Evolutionary conservation across 2,888 invertebrate genomes (phyloP), one percentile per base, ranked within the genome.

Genomic region (Drosophila recens): DNA sequence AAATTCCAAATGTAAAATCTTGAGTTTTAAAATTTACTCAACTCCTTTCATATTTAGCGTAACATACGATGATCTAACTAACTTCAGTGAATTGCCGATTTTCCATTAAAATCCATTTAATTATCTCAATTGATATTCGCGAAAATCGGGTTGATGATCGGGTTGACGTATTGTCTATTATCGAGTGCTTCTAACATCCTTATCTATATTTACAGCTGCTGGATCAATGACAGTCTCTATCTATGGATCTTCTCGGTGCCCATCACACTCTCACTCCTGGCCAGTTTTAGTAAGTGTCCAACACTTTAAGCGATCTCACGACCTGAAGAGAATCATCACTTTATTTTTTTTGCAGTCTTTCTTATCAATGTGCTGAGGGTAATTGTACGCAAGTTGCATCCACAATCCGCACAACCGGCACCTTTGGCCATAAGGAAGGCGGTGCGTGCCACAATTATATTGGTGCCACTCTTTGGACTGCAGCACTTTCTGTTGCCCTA

Each of bases 391-490:
- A 95, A 96, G 79, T 91, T 96, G 70, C 94, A 94, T 88, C 94
- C 95, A 1, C 94, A 94, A 40, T 94, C 95, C 5, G 94, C 94
- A 9, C 95, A 94, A 72, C 94, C 94, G 0, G 94, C 94, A 0
- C 94, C 95, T 0, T 80, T 93, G 40, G 94, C 95, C 20, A 94
- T 95, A 51, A 93, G 93, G 46, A 95, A 96, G 86, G 96, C 96
- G 0, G 95, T 95, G 0, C 93, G 96, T 59, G 96, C 96, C 0
- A 95, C 96, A 0, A 93, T 96, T 8, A 95, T 96, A 75, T 93
- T 96, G 89, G 95, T 96, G n/a, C 96, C 96, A 0, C 92, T 97
- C 0, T 95, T 97, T 65, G 96, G 96, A 0, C 92, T 96, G 1
- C 96, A 97, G 85, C 96, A 95, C 89, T 92, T 96, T 33, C 91